A percentile compares a stretch with the other conserved stretches of the same genome.
Conservation (phyloP, 2,797 vertebrate species). For the Geotrypetes seraphini region DNA sequence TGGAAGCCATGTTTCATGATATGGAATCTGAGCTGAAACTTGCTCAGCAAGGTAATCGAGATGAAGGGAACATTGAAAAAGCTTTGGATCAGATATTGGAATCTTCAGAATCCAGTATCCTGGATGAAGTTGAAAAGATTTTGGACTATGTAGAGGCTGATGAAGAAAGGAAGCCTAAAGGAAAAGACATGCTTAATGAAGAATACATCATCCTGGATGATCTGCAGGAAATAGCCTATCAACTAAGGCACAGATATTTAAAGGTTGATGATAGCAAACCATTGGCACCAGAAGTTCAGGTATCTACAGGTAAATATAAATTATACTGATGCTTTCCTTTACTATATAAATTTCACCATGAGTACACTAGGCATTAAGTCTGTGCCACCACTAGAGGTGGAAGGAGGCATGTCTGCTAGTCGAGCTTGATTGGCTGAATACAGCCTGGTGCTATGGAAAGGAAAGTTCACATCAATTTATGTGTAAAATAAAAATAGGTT, state of each 20-base stretch:
- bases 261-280: constrained; percentile 51
- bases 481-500: too few species aligned
- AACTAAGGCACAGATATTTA: constrained; percentile 70
- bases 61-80: constrained; percentile 53
- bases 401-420: too few species aligned
- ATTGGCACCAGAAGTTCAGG: constrained; percentile 24
- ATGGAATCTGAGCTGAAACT: constrained; percentile 64
- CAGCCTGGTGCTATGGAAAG: too few species aligned
- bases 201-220: constrained; percentile 74
- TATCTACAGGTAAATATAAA: too few species aligned
- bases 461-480: too few species aligned
- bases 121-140: constrained; percentile 71
- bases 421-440: too few species aligned
- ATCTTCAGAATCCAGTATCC: constrained; percentile 65
- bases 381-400: too few species aligned
- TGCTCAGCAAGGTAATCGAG: constrained; percentile 30
- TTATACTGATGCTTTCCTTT: too few species aligned
- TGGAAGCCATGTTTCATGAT: constrained; percentile 77
- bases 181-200: constrained; percentile 53
- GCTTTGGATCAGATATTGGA: constrained; percentile 74
- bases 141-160: constrained; percentile 49
- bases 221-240: constrained; percentile 85
- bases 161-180: constrained; percentile 30
- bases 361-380: too few species aligned
- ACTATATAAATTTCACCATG: too few species aligned